Percentiles rank a stretch among this genome's conserved stretches.
Evolutionary conservation across 2,113 vertebrate genomes (phyloP).

Genomic region (Scatophagus argus): DNA sequence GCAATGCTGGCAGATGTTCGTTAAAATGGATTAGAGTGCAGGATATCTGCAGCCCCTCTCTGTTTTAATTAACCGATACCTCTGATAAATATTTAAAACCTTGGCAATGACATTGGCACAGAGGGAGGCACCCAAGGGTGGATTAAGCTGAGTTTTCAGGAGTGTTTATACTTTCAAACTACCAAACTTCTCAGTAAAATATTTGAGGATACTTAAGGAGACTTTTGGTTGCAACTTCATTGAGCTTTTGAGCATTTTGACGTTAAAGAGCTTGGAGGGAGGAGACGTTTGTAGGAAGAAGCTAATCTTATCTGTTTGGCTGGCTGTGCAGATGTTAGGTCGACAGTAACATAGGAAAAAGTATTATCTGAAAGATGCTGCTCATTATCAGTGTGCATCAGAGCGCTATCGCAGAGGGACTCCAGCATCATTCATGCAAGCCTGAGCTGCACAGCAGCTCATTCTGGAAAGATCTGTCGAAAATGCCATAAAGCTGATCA

Average conservation of each 20-base stretch:
- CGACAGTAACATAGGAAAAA: background rate
- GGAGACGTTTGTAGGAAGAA: background rate
- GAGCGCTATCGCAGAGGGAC: conserved; percentile 10
- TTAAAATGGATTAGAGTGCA: conserved; percentile 77
- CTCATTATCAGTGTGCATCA: conserved; percentile 36
- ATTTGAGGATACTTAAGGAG: conserved; percentile 18
- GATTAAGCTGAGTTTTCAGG: conserved; percentile 49
- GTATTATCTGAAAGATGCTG: conserved; percentile 2
- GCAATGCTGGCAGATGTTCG: conserved; percentile 77
- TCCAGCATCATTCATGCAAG: conserved; percentile 4
- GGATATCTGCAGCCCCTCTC: conserved; percentile 73
- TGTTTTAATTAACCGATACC: conserved; percentile 82
- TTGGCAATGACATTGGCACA: conserved; percentile 72
- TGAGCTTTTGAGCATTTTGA: conserved; percentile 2
- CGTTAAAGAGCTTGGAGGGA: conserved; percentile 11
- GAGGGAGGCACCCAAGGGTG: conserved; percentile 52
- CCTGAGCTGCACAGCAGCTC: conserved; percentile 19
- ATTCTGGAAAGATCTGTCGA: conserved; percentile 16
- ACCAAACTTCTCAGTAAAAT: conserved; percentile 25
- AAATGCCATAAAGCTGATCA: conserved; percentile 36
- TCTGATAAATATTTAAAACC: conserved; percentile 82
- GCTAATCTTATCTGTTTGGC: background rate
- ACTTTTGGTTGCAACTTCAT: conserved; percentile 12
- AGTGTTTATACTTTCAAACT: conserved; percentile 53
- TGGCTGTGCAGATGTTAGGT: background rate